Evolutionary conservation across 2,113 vertebrate genomes (phyloP).

Genomic region (Ciconia stormi): DNA sequence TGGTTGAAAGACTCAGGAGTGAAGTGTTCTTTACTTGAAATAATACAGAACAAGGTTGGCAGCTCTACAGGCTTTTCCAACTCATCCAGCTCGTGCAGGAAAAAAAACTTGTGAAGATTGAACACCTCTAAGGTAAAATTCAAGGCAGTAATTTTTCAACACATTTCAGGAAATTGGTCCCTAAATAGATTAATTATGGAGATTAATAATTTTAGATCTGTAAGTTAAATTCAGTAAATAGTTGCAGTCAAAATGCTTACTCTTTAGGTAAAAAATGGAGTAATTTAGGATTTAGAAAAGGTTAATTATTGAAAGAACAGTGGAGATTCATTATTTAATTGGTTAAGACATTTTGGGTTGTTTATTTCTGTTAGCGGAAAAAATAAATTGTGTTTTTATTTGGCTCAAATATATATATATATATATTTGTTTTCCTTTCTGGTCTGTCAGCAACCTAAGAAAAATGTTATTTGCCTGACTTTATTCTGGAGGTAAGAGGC

Average conservation of each 20-base stretch:
- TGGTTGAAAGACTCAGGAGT: not conserved
- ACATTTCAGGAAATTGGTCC: not conserved
- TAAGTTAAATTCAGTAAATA: not conserved
- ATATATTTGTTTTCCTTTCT: not conserved
- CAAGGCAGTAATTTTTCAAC: not conserved
- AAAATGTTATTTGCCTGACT: not conserved
- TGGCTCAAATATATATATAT: not conserved
- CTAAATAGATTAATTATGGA: not conserved
- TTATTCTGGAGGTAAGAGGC: not conserved
- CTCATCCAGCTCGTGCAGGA: not conserved
- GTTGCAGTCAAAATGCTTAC: not conserved
- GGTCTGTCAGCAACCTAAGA: not conserved
- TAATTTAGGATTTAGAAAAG: not conserved
- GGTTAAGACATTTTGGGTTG: not conserved
- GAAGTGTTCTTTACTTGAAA: not conserved
- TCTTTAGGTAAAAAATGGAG: not conserved
- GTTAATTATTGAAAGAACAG: not conserved
- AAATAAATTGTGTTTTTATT: not conserved
- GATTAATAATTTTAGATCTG: not conserved
- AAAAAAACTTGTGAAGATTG: not conserved
- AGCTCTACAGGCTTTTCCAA: not conserved
- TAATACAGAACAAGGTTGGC: not conserved
- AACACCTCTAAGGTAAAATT: not conserved
- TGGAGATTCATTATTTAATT: not conserved
- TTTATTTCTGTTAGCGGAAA: not conserved